These are phyloP conservation scores for Aspidiotus rigidus DNA, from an alignment of 2,888 invertebrate genomes.

Conservation along the genomic window DNA sequence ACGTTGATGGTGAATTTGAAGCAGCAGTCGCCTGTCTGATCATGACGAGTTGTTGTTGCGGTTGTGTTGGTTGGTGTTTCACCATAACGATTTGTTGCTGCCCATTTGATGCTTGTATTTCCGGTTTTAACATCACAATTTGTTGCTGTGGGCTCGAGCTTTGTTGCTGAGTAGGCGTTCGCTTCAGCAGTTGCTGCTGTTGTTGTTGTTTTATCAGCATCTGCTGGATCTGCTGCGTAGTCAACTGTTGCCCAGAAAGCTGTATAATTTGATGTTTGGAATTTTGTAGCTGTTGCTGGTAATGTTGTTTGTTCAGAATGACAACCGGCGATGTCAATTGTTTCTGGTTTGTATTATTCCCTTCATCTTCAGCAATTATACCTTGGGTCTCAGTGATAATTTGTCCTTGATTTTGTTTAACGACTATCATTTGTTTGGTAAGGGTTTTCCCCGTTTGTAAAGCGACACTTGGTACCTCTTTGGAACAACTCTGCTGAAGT, in stretches of 20 bases:
- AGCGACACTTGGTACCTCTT: not conserved
- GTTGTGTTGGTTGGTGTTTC: slow-evolving; percentile 40
- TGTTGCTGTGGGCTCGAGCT: slow-evolving; percentile 37
- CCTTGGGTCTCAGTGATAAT: slow-evolving; percentile 24
- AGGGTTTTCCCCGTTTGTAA: slow-evolving; percentile 13
- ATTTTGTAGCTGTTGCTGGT: slow-evolving; percentile 33
- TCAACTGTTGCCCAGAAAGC: slow-evolving; percentile 39
- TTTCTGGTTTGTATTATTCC: not conserved
- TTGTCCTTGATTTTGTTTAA: slow-evolving; percentile 25
- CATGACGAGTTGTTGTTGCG: slow-evolving; percentile 38
- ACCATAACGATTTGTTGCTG: slow-evolving; percentile 37
- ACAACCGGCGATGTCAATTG: slow-evolving; percentile 19
- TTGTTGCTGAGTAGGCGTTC: slow-evolving; percentile 37
- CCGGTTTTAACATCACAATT: slow-evolving; percentile 37
- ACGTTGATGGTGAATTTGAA: slow-evolving; percentile 38
- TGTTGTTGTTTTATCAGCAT: slow-evolving; percentile 37
- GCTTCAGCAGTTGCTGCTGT: slow-evolving; percentile 37
- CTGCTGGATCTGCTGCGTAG: slow-evolving; percentile 42
- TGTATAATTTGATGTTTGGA: slow-evolving; percentile 36
- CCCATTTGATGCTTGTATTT: slow-evolving; percentile 41
- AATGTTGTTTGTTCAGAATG: slow-evolving; percentile 28
- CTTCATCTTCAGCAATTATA: slow-evolving; percentile 7
- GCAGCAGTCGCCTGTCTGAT: slow-evolving; percentile 37
- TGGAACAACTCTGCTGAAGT: slow-evolving; percentile 27
- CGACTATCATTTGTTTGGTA: slow-evolving; percentile 25